Conservation (phyloP, 2,113 vertebrate species). For the Miniopterus natalensis region DNA sequence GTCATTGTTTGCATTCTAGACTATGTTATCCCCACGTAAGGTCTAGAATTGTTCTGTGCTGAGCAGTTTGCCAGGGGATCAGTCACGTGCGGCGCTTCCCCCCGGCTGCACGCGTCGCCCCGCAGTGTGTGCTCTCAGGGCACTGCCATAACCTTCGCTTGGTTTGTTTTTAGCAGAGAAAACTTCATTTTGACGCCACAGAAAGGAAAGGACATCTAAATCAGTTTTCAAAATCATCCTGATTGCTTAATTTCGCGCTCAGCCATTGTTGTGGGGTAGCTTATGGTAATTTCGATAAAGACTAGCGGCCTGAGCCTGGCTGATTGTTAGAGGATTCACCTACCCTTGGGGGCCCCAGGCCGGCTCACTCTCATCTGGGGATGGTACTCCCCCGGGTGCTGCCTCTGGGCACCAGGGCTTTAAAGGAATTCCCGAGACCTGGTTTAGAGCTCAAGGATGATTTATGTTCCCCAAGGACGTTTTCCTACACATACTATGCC, state of each 20-base stretch:
- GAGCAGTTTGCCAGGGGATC: neutral
- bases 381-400: neutral
- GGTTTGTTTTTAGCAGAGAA: slow-evolving; percentile 43
- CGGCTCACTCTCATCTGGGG: neutral
- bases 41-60: neutral
- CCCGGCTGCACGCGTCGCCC: neutral
- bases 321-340: neutral
- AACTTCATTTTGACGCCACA: neutral
- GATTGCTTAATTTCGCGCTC: neutral
- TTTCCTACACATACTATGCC: neutral
- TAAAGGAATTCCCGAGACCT: slow-evolving; percentile 32
- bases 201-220: neutral
- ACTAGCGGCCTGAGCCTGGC: too few species aligned
- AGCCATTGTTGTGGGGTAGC: neutral
- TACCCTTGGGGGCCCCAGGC: neutral
- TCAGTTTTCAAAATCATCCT: slow-evolving; percentile 45
- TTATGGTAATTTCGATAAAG: neutral
- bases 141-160: neutral
- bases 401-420: neutral
- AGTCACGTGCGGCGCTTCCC: neutral
- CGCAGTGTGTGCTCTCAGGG: neutral
- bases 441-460: slow-evolving; percentile 14
- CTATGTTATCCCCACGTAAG: neutral
- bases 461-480: slow-evolving; percentile 50
- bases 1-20: neutral